Conservation (phyloP, 2,797 vertebrate genomes). For the Helostoma temminkii region DNA sequence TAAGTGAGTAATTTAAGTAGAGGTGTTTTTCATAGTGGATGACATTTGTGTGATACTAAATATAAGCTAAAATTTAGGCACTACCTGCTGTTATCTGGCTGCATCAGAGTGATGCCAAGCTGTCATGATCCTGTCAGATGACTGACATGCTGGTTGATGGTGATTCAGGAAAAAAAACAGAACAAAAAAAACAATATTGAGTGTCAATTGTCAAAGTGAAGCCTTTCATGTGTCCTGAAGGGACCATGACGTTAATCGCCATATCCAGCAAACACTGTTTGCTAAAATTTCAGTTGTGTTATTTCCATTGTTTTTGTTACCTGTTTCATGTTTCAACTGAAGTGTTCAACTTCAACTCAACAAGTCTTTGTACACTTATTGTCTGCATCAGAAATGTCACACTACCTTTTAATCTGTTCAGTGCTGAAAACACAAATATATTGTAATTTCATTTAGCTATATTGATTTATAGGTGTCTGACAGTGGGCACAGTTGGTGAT, state of each 20-base stretch:
- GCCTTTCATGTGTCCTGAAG: background rate
- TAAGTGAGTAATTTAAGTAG: background rate
- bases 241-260: background rate
- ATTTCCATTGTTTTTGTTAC: background rate
- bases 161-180: too few species aligned
- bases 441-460: background rate
- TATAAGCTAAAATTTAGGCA: background rate
- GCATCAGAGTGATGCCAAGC: conserved; percentile 5
- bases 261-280: background rate
- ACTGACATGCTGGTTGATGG: conserved; percentile 4
- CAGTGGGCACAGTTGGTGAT: background rate
- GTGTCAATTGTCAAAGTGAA: background rate
- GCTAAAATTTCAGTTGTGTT: background rate
- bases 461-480: background rate
- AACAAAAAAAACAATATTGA: conserved; percentile 4
- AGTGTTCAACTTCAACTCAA: too few species aligned
- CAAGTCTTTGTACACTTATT: background rate
- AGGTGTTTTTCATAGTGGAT: background rate
- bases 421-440: background rate
- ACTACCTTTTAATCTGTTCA: background rate
- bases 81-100: conserved; percentile 7
- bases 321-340: too few species aligned
- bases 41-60: background rate
- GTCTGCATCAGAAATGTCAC: background rate
- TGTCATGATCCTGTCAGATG: conserved; percentile 24